phyloP scores from a whole-genome alignment of 2,888 invertebrate genomes.

The Ophonus ardosiacus region DNA sequence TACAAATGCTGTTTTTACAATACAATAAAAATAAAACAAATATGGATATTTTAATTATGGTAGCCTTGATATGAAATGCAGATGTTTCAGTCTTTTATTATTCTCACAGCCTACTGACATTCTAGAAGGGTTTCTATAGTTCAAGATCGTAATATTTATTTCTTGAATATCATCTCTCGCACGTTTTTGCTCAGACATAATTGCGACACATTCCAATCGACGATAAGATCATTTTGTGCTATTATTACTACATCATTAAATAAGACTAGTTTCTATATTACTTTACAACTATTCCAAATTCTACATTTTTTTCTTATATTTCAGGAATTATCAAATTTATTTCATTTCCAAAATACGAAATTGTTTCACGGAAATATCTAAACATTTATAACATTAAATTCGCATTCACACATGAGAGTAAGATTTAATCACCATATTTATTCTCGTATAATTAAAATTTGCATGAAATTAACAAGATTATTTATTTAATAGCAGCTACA shows the following conservation, averaged over 20 bases:
- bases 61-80: conserved; percentile 42
- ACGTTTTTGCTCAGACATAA: conserved; percentile 33
- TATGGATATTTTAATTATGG: not conserved
- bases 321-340: no score
- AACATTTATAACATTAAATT: no score
- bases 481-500: conserved; percentile 55
- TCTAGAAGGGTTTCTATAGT: conserved; percentile 53
- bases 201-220: conserved; percentile 15
- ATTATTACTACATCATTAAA: not conserved
- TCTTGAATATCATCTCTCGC: conserved; percentile 51
- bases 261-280: not conserved
- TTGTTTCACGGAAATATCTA: no score
- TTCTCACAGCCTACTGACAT: conserved; percentile 56
- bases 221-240: not conserved
- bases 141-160: conserved; percentile 56
- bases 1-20: conserved; percentile 64
- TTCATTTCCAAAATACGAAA: no score
- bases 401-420: not conserved
- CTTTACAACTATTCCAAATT: not conserved
- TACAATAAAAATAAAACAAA: conserved; percentile 57
- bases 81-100: conserved; percentile 35
- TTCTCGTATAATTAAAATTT: conserved; percentile 56
- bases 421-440: conserved; percentile 55
- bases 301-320: no score
- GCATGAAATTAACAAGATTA: conserved; percentile 50